Evolutionary conservation across 2,888 invertebrate genomes (phyloP), one percentile per base, ranked within the genome.

Genomic region (Limenitis camilla): DNA sequence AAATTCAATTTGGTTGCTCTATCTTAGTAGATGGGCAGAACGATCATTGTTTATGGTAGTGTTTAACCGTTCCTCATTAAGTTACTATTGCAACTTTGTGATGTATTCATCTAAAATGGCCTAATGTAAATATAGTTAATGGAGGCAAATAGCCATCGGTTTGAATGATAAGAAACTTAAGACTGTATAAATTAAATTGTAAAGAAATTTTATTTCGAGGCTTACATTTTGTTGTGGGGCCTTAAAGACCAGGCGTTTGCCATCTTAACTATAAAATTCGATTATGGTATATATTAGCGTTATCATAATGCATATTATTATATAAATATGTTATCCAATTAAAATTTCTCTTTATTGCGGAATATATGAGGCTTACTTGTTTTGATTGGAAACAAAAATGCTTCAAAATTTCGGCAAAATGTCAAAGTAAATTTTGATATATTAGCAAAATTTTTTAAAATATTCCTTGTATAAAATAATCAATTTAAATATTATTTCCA

Each of bases 401-500:
- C 52, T 52, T 52, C 33, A 56, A 50, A 39, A 42, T 49, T 41
- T 35, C 30, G 32, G 35, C 40, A 45, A 45, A n/a, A n/a, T n/a
- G n/a, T n/a, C n/a, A n/a, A n/a, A n/a, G n/a, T n/a, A 45, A 11
- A 45, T 35, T 36, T 30, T 29, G 45, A 45, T 36, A 36, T 45
- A 10, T 29, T 45, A 45, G 36, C 36, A 9, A 45, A 36, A 29
- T 45, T 45, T 44, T 44, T 6, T 7, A 10, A 35, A 35, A 28
- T 29, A 35, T 5, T 45, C 28, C 29, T 36, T 10, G 36, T 32
- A 27, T 42, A 31, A 32, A 30, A 42, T 32, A 6, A 11, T 19
- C 29, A 30, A n/a, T 19, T 5, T 10, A 28, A 29, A 11, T 10
- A 10, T 28, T 27, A 28, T n/a, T 6, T 33, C 35, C n/a, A 5